Base-by-base conservation (phyloP, 2,888 invertebrate species). In the Harpalus rubripes region DNA sequence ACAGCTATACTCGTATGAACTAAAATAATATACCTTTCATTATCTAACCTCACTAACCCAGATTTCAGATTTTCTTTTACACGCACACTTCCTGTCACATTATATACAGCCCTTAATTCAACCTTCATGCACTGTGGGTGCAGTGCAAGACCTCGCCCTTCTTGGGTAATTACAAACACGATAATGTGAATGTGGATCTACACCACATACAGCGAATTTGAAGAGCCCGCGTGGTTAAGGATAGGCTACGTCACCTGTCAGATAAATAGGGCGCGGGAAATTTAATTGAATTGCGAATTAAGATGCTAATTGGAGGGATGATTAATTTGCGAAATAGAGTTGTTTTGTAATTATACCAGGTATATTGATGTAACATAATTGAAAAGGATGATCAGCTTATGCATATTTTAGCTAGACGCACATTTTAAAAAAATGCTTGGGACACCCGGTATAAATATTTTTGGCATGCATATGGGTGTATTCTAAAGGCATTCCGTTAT, bases 21-120 rank as follows among this genome's bases (percentile, higher is more conserved):
- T 52, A 52, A 52, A 52, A 52, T 52, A 52, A 52, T 52, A 52
- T 8, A 52, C 10, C 44, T 12, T 10, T 12, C 44, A 52, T 52
- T 52, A 52, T 52, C 44, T 52, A 52, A 52, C 10, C 44, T 52
- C 44, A 52, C 44, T 52, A 52, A 52, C 44, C 44, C 44, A 52
- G 44, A 52, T 52, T 52, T 3, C 44, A 52, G 44, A 52, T 52
- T 52, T 52, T 52, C 44, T 52, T 52, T 52, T 52, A 52, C 44
- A 52, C 44, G 44, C 44, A 52, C 44, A 2, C 5, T 10, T 7
- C 44, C 44, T 44, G 44, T 52, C 44, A 52, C 44, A 52, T 52
- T 52, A 52, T 12, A 52, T 52, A 6, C 44, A 52, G 44, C 44
- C 44, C 44, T 52, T 52, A 52, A 52, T 52, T 52, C 44, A 52